Evolutionary conservation across 1,140 invertebrate genomes (phyloP).

Genomic region (Oncopeltus fasciatus): DNA sequence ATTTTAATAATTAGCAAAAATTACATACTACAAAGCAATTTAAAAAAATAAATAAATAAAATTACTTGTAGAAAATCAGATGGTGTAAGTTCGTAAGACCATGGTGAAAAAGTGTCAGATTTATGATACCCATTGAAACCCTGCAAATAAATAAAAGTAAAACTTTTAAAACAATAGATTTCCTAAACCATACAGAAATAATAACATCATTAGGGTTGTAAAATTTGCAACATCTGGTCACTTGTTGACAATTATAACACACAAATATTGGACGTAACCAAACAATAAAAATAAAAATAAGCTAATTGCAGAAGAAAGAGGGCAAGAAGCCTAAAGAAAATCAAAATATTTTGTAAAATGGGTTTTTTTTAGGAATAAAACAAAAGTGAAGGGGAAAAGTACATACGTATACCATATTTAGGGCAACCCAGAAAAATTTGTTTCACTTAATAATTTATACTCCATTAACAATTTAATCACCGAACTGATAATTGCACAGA

Average conservation of each 20-base stretch:
- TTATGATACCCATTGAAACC: conserved; percentile 15
- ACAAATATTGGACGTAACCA: too few relatives aligned
- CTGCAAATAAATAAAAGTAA: too few relatives aligned
- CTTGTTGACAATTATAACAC: too few relatives aligned
- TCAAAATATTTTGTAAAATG: too few relatives aligned
- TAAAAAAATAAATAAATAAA: background rate
- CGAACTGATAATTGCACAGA: too few relatives aligned
- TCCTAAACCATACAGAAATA: too few relatives aligned
- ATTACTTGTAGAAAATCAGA: conserved; percentile 20
- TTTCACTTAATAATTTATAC: background rate
- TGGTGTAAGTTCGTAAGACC: conserved; percentile 21
- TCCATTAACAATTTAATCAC: too few relatives aligned
- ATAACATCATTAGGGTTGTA: background rate
- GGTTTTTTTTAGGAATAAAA: background rate
- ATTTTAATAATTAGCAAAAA: background rate
- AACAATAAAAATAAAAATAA: too few relatives aligned
- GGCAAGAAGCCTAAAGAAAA: too few relatives aligned
- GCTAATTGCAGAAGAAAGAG: too few relatives aligned
- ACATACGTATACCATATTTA: conserved; percentile 15
- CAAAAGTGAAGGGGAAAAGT: conserved; percentile 14
- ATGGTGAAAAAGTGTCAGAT: conserved; percentile 19
- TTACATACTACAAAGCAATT: background rate
- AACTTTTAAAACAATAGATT: too few relatives aligned
- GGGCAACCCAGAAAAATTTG: background rate
- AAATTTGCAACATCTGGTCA: too few relatives aligned